phyloP scores from a whole-genome alignment of 2,113 vertebrate species.

The Nipponia nippon region DNA sequence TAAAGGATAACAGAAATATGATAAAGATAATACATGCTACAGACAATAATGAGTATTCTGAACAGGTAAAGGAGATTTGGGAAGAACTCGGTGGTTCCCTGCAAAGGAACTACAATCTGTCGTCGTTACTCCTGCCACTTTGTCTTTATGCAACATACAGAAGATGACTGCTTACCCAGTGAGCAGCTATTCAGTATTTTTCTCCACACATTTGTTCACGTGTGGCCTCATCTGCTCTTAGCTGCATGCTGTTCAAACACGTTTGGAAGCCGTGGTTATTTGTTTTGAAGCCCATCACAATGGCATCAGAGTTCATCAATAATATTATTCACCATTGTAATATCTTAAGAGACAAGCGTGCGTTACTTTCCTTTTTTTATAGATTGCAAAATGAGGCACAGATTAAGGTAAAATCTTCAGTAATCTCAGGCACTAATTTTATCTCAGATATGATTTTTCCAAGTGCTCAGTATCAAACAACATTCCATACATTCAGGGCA shows the following conservation, averaged over 20 bases:
- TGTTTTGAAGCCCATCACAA: conserved; percentile 17
- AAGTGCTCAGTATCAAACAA: conserved; percentile 2
- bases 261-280: conserved; percentile 1
- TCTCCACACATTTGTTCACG: background rate
- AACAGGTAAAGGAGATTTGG: background rate
- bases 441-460: background rate
- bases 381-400: background rate
- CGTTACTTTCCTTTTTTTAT: background rate
- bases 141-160: background rate
- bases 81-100: background rate
- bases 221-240: conserved; percentile 24
- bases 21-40: background rate
- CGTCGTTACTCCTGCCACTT: background rate
- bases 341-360: background rate
- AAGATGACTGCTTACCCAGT: background rate
- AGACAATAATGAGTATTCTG: background rate
- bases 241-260: background rate
- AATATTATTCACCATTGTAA: background rate
- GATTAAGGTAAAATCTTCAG: background rate
- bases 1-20: background rate
- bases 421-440: conserved; percentile 26
- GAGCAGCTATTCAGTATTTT: background rate
- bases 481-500: conserved; percentile 15
- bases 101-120: background rate
- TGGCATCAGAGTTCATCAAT: background rate